phyloP scores from a whole-genome alignment of 2,888 invertebrate species.

The Hypomecis atomaria region DNA sequence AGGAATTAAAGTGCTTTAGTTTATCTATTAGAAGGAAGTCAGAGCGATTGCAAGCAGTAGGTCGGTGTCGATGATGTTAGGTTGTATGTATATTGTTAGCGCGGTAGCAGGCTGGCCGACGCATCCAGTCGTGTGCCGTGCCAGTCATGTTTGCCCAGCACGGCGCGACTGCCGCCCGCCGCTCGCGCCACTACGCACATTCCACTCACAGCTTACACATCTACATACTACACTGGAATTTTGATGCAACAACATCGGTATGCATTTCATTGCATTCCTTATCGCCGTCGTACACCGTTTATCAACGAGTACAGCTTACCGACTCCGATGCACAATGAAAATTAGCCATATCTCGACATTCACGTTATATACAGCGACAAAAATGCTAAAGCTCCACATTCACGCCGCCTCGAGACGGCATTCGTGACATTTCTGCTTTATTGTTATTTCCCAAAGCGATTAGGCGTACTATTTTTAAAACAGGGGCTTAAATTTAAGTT shows the following conservation, averaged over 20 bases:
- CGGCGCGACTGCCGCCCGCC: conserved; percentile 48
- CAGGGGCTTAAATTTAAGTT: conserved; percentile 70
- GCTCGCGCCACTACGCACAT: conserved; percentile 56
- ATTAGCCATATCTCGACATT: conserved; percentile 25
- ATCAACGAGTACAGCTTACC: conserved; percentile 21
- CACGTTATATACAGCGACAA: conserved; percentile 42
- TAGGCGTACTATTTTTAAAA: conserved; percentile 69
- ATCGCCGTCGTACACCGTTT: conserved; percentile 39
- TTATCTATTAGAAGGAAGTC: neutral
- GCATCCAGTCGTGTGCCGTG: conserved; percentile 63
- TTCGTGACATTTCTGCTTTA: conserved; percentile 72
- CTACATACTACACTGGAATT: conserved; percentile 46
- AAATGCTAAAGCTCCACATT: conserved; percentile 48
- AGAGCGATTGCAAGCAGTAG: conserved; percentile 21
- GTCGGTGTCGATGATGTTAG: conserved; percentile 23
- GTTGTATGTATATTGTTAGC: conserved; percentile 13
- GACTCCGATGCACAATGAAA: conserved; percentile 22
- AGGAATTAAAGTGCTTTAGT: neutral
- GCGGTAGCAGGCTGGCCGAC: conserved; percentile 36
- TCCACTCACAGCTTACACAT: conserved; percentile 56
- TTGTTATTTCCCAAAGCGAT: conserved; percentile 74
- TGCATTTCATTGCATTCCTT: conserved; percentile 43
- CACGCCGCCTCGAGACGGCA: conserved; percentile 53
- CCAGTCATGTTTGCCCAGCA: conserved; percentile 78
- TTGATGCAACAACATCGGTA: conserved; percentile 45